Base-by-base conservation (phyloP, 2,113 vertebrate genomes). In the Tichodroma muraria region DNA sequence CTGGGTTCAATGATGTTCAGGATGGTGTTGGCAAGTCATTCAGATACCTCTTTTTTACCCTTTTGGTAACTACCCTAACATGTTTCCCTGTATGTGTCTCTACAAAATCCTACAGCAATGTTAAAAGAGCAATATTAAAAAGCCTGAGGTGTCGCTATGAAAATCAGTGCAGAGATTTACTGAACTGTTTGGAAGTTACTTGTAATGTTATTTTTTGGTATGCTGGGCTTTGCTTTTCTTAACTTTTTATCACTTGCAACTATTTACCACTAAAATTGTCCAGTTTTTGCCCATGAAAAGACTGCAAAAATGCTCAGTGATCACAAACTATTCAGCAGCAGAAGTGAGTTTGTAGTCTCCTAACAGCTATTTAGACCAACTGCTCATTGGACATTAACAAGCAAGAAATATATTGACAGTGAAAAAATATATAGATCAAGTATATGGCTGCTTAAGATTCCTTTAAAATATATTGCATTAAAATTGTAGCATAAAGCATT, bases 361-460 rank as follows among this genome's bases (percentile, higher is more conserved):
- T 84, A 42, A 53, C 10, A 73, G 25, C 20, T 84, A 25, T 35
- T 70, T 42, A 78, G 17, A 53, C 13, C n/a, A 91, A 44, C 24
- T 52, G 11, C 19, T 77, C 30, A 21, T 28, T 47, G 14, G 47
- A 80, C 6, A 61, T 35, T 35, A 77, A 38, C 40, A 70, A 33
- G 15, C 6, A 91, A 89, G 40, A 69, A 63, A n/a, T 25, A 52
- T 0, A 0, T 5, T 56, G 18, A 71, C 6, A 50, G 5, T 31
- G 21, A n/a, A 49, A 73, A 42, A 49, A 42, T 7, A 70, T 9
- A 57, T 3, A 14, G 13, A 52, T 52, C 6, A 75, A 73, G 2
- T 64, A 22, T 18, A 72, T 4, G 13, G 14, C 11, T 64, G 20
- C 61, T 75, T 64, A 85, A 59, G 30, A 54, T 12, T 68, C 8